Conservation (phyloP, 2,113 vertebrate genomes). For the Gila orcuttii region DNA sequence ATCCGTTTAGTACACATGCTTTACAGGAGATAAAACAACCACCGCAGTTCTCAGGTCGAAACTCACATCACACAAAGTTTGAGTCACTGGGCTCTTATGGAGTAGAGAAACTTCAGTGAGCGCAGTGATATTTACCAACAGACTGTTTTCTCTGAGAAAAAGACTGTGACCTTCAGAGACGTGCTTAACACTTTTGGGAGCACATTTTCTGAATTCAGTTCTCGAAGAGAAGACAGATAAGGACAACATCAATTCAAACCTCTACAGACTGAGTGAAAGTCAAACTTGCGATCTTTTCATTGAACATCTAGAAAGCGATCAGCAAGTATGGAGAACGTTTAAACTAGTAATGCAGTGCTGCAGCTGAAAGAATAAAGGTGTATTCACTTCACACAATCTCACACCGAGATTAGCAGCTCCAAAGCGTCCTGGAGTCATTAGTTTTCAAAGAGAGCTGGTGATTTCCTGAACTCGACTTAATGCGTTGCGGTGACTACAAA, state of each 20-base stretch:
- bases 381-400: conserved; percentile 18
- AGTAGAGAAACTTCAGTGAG: conserved; percentile 15
- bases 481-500: neutral
- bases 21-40: neutral
- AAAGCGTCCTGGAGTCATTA: conserved; percentile 5
- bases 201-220: conserved; percentile 26
- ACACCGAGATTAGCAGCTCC: neutral
- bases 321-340: neutral
- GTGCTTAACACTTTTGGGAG: neutral
- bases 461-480: neutral
- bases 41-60: conserved; percentile 1
- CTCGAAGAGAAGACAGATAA: conserved; percentile 12
- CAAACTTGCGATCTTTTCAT: conserved; percentile 20
- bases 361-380: neutral
- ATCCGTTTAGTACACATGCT: neutral
- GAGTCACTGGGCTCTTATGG: conserved; percentile 5
- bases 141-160: conserved; percentile 22
- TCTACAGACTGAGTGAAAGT: conserved; percentile 8
- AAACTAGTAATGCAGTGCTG: conserved; percentile 14
- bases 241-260: conserved; percentile 29
- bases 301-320: conserved; percentile 7
- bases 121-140: conserved; percentile 15
- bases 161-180: conserved; percentile 44
- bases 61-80: neutral
- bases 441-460: neutral